phyloP scores from a whole-genome alignment of 2,113 vertebrate genomes.

The Verasper variegatus region DNA sequence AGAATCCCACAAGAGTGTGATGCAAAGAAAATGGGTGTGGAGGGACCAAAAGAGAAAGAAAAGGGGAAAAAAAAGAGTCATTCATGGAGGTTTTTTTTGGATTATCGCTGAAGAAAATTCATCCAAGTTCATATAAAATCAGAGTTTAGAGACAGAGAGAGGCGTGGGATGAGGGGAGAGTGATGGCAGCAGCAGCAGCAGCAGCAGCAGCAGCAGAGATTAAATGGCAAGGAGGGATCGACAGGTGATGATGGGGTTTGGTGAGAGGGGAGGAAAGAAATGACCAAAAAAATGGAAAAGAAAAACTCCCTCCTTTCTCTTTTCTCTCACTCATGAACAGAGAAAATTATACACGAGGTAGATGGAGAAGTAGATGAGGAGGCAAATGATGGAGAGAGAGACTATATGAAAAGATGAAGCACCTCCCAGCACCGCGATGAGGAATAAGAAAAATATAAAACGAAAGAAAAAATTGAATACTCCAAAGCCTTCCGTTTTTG shows the following conservation, averaged over 20 bases:
- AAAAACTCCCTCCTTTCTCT: slow-evolving; percentile 68
- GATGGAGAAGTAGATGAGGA: slow-evolving; percentile 86
- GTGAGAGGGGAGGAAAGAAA: slow-evolving; percentile 49
- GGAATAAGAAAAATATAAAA: slow-evolving; percentile 87
- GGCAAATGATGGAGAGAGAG: slow-evolving; percentile 84
- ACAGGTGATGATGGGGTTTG: slow-evolving; percentile 63
- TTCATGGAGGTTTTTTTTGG: slow-evolving; percentile 69
- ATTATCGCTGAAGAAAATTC: slow-evolving; percentile 75
- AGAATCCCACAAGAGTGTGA: slow-evolving; percentile 83
- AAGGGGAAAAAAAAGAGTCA: slow-evolving; percentile 73
- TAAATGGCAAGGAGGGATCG: slow-evolving; percentile 47
- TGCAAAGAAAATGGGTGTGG: slow-evolving; percentile 81
- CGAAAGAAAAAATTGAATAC: slow-evolving; percentile 88
- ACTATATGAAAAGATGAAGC: slow-evolving; percentile 85
- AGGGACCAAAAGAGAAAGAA: slow-evolving; percentile 78
- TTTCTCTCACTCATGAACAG: slow-evolving; percentile 80
- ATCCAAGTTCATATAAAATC: slow-evolving; percentile 78
- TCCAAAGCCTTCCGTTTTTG: slow-evolving; percentile 87
- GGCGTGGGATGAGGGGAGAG: slow-evolving; percentile 47
- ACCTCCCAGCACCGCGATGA: slow-evolving; percentile 86
- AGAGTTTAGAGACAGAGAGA: slow-evolving; percentile 71
- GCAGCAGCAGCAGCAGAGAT: slow-evolving; percentile 25
- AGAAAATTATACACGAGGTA: slow-evolving; percentile 85
- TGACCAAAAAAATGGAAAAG: slow-evolving; percentile 51
- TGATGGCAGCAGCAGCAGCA: slow-evolving; percentile 41